phyloP scores from a whole-genome alignment of 2,888 invertebrate genomes.

The Gortyna flavago region DNA sequence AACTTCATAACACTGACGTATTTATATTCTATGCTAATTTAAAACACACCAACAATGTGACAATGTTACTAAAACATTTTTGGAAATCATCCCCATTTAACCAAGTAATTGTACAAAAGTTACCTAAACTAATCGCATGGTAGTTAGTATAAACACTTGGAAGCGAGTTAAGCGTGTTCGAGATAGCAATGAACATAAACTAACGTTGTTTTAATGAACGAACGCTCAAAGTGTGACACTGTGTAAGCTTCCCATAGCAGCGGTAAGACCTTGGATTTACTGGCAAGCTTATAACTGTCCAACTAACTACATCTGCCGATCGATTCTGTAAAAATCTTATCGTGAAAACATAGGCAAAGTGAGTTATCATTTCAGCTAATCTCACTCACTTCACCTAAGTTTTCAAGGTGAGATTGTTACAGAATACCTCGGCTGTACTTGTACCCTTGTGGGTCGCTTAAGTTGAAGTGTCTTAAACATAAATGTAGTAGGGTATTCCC shows the following conservation, averaged over 20 bases:
- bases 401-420: too few relatives aligned
- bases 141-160: too few relatives aligned
- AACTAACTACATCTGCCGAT: not conserved
- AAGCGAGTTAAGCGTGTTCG: too few relatives aligned
- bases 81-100: not conserved
- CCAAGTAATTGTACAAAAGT: not conserved
- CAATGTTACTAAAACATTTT: not conserved
- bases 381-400: too few relatives aligned
- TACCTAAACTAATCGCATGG: too few relatives aligned
- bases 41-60: too few relatives aligned
- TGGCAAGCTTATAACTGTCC: constrained; percentile 15
- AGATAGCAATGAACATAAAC: constrained; percentile 4
- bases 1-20: too few relatives aligned
- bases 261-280: constrained; percentile 25
- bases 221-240: constrained; percentile 41
- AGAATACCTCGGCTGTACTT: not conserved
- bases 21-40: too few relatives aligned
- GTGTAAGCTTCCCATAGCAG: constrained; percentile 24
- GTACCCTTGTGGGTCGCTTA: not conserved
- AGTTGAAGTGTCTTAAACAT: not conserved
- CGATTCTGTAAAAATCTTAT: too few relatives aligned
- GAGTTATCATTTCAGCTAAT: too few relatives aligned
- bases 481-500: not conserved
- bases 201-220: constrained; percentile 41
- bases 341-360: too few relatives aligned